These are phyloP conservation scores for Euplagia quadripunctaria DNA, from an alignment of 2,888 invertebrate species.

Conservation along the genomic window DNA sequence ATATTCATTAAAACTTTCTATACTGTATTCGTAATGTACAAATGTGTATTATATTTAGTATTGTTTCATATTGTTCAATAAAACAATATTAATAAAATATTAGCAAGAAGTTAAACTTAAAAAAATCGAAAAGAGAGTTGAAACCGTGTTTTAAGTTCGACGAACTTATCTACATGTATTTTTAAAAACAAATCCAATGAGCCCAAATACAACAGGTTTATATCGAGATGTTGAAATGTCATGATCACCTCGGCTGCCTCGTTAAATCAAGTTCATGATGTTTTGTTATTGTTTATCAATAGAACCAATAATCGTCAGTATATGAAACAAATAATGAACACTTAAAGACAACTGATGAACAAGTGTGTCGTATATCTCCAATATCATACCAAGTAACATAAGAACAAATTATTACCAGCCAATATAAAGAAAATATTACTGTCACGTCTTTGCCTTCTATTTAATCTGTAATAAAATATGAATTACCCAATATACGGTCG, in stretches of 20 bases:
- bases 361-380: background rate
- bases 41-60: background rate
- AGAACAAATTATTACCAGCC: slow-evolving; percentile 10
- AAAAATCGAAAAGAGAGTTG: background rate
- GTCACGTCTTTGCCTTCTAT: background rate
- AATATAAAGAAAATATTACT: slow-evolving; percentile 12
- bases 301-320: background rate
- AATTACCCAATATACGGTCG: background rate
- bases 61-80: background rate
- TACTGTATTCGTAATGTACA: background rate
- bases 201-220: background rate
- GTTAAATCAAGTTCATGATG: background rate
- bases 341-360: background rate
- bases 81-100: too few relatives aligned
- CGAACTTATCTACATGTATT: background rate
- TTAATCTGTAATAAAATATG: background rate
- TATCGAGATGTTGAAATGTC: background rate
- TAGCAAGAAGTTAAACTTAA: too few relatives aligned
- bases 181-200: background rate
- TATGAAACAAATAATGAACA: background rate
- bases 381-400: slow-evolving; percentile 5
- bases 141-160: background rate
- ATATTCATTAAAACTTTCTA: background rate
- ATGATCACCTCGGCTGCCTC: background rate
- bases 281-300: background rate